These are phyloP conservation scores for Nyctibius bracteatus DNA, from an alignment of 2,113 vertebrate genomes.

Conservation along the genomic window DNA sequence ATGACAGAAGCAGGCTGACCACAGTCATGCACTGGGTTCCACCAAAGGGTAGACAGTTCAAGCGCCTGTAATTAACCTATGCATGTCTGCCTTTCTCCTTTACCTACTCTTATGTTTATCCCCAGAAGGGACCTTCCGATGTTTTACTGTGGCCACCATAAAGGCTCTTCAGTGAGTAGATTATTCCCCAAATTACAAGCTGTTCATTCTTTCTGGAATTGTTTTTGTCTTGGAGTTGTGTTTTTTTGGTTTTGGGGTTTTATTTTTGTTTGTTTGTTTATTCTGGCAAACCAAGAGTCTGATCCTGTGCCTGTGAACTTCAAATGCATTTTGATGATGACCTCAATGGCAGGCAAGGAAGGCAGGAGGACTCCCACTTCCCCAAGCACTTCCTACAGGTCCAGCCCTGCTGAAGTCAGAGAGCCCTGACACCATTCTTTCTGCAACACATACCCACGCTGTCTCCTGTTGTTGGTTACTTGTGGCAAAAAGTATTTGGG, in stretches of 20 bases:
- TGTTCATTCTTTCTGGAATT: neutral
- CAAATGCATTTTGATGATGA: neutral
- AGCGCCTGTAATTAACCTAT: neutral
- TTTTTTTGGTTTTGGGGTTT: neutral
- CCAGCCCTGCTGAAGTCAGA: neutral
- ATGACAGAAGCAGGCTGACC: neutral
- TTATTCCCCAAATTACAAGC: neutral
- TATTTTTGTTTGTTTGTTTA: neutral
- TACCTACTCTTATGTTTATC: neutral
- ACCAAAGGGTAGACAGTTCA: neutral
- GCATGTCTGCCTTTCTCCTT: neutral
- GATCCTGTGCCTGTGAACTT: neutral
- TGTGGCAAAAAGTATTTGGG: neutral
- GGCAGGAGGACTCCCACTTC: neutral
- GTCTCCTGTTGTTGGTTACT: neutral
- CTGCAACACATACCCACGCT: accelerated
- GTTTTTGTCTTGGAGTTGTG: neutral
- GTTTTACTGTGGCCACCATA: neutral
- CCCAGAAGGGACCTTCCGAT: neutral
- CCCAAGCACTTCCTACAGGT: neutral
- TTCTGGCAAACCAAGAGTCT: neutral
- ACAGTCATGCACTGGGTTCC: neutral
- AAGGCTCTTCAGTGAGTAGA: neutral
- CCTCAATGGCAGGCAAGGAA: neutral
- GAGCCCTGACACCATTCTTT: neutral